Percentiles rank a stretch among this genome's conserved stretches.
Evolutionary conservation across 2,888 invertebrate genomes (phyloP).

Genomic region (Platycnemis pennipes): DNA sequence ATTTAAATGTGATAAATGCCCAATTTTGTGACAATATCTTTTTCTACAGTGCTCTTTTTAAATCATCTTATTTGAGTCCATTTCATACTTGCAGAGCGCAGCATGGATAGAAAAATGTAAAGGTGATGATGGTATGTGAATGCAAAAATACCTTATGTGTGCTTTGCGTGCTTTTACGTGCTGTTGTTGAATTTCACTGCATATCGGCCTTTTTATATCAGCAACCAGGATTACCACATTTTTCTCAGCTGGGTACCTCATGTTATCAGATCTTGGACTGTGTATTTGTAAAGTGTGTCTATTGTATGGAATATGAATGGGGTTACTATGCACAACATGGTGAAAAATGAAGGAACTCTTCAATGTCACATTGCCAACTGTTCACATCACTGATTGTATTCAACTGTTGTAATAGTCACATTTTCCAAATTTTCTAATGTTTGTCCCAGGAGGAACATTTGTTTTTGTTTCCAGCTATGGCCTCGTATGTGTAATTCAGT

Average conservation of each 20-base stretch:
- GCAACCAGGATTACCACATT: constrained; percentile 55
- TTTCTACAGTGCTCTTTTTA: constrained; percentile 67
- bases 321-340: constrained; percentile 58
- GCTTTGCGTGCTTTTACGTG: constrained; percentile 57
- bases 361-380: constrained; percentile 57
- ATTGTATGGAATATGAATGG: constrained; percentile 40
- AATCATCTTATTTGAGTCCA: constrained; percentile 65
- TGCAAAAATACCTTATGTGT: constrained; percentile 63
- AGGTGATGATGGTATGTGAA: constrained; percentile 52
- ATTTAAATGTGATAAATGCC: constrained; percentile 68
- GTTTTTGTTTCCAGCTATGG: constrained; percentile 48
- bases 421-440: constrained; percentile 56
- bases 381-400: constrained; percentile 57
- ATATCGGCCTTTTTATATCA: constrained; percentile 60
- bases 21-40: constrained; percentile 67
- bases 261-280: constrained; percentile 46
- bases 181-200: constrained; percentile 66
- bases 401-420: constrained; percentile 40
- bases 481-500: constrained; percentile 61
- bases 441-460: constrained; percentile 50
- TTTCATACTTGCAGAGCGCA: constrained; percentile 60
- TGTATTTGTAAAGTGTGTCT: constrained; percentile 61
- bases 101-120: constrained; percentile 42
- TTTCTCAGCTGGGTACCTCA: constrained; percentile 59
- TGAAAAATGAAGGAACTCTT: constrained; percentile 55